These are phyloP conservation scores for Asarcornis scutulata DNA, from an alignment of 2,113 vertebrate species.

Conservation along the genomic window DNA sequence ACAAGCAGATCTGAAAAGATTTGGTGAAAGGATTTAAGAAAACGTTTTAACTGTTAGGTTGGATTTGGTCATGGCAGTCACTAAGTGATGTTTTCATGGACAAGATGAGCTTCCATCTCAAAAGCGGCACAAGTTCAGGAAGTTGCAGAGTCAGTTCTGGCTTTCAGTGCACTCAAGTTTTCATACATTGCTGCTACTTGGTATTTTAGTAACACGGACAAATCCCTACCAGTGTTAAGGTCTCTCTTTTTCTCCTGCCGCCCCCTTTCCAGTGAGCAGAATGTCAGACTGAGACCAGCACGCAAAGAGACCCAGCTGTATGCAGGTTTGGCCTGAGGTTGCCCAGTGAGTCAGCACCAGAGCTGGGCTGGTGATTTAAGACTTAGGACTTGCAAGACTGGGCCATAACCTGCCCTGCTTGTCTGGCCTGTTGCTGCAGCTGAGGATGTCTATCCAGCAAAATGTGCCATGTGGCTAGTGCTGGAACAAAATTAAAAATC, in stretches of 20 bases:
- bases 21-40: background rate
- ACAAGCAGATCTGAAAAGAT: background rate
- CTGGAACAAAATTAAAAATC: background rate
- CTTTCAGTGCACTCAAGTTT: background rate
- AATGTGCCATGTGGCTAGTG: background rate
- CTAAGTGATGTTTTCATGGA: background rate
- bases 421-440: background rate
- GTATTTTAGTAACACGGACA: background rate
- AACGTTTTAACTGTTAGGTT: background rate
- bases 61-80: background rate
- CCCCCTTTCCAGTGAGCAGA: background rate
- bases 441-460: background rate
- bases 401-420: background rate
- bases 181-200: background rate
- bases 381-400: rapidly evolving
- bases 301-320: background rate
- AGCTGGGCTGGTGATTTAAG: background rate
- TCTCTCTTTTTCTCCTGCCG: background rate
- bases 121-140: background rate
- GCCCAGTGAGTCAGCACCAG: background rate
- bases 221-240: background rate
- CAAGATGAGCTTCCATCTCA: background rate
- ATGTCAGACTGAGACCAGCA: background rate
- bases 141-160: background rate
- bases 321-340: background rate